phyloP scores from a whole-genome alignment of 2,797 vertebrate genomes.

The Moxostoma hubbsi region DNA sequence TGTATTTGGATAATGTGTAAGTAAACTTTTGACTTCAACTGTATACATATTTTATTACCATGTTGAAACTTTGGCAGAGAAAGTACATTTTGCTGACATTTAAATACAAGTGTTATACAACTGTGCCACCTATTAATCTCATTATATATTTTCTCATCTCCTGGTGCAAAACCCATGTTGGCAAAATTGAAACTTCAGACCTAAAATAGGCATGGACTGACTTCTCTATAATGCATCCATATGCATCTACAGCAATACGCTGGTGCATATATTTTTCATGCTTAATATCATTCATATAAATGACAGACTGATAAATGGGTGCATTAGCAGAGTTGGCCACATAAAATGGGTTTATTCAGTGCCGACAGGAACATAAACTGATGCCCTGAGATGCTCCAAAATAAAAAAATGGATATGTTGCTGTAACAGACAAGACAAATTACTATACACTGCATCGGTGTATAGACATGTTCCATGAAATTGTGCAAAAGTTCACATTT shows the following conservation, averaged over 20 bases:
- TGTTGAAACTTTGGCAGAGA: constrained; percentile 50
- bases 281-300: constrained; percentile 33
- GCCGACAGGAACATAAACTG: constrained; percentile 21
- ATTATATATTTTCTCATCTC: constrained; percentile 45
- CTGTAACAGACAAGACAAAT: constrained; percentile 2
- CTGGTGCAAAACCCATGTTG: constrained; percentile 38
- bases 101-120: constrained; percentile 54
- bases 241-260: neutral
- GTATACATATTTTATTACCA: constrained; percentile 56
- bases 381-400: constrained; percentile 19
- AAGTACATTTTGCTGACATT: constrained; percentile 54
- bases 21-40: no score
- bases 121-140: constrained; percentile 51
- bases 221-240: constrained; percentile 19
- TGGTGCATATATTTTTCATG: constrained; percentile 42
- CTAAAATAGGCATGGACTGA: constrained; percentile 22
- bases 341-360: constrained; percentile 40
- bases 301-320: constrained; percentile 37
- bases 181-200: constrained; percentile 48
- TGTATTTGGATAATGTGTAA: no score
- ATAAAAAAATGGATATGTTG: neutral
- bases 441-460: neutral
- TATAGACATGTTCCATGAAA: neutral
- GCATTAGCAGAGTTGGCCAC: constrained; percentile 39
- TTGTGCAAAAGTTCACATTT: neutral